Evolutionary conservation across 2,113 vertebrate species (phyloP).

Genomic region (Hippoglossus stenolepis): DNA sequence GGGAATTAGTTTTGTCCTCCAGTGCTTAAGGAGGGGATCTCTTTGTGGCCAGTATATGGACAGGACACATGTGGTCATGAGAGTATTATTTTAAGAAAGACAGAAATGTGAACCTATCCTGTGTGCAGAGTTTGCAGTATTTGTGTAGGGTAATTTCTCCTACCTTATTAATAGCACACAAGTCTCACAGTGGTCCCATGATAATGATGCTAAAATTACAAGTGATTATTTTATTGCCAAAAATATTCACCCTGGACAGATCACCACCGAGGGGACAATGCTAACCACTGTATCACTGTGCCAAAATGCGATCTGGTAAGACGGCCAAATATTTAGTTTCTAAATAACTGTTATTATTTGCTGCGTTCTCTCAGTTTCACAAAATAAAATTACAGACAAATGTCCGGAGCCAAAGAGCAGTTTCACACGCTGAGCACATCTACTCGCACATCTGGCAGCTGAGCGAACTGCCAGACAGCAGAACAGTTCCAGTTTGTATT

Average conservation of each 20-base stretch:
- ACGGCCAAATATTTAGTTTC: neutral
- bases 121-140: neutral
- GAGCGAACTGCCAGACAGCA: constrained; percentile 15
- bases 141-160: no score
- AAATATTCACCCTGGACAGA: no score
- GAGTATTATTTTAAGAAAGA: neutral
- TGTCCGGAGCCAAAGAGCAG: constrained; percentile 12
- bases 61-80: neutral
- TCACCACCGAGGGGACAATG: no score
- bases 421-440: constrained; percentile 19
- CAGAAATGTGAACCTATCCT: constrained; percentile 12
- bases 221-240: no score
- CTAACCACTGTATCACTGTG: no score
- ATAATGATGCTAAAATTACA: no score
- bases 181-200: no score
- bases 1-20: no score
- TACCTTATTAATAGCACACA: no score
- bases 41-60: neutral
- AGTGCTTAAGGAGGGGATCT: neutral
- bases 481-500: constrained; percentile 9
- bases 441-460: constrained; percentile 26
- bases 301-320: no score
- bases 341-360: constrained; percentile 5
- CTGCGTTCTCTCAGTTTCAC: constrained; percentile 2
- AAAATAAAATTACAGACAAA: constrained; percentile 15